A percentile compares a stretch with the other conserved stretches of the same genome.
Conservation (phyloP, 2,113 vertebrate species). For the Pavo muticus region DNA sequence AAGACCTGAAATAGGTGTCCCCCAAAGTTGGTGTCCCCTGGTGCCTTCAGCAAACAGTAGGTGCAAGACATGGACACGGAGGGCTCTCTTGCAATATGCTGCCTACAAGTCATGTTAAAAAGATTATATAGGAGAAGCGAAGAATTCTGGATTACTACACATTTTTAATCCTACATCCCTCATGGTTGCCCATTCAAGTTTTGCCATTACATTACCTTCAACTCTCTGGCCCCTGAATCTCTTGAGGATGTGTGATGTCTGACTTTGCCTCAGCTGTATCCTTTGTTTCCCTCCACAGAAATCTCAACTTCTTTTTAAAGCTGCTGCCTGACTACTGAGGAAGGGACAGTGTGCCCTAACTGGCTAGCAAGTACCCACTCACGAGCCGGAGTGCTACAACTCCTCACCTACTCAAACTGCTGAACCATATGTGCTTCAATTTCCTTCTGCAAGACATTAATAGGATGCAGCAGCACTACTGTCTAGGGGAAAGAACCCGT, state of each 20-base stretch:
- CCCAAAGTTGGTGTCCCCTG: not conserved
- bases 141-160: not conserved
- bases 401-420: not conserved
- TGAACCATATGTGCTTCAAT: not conserved
- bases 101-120: not conserved
- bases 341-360: not conserved
- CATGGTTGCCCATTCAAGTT: not conserved
- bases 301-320: not conserved
- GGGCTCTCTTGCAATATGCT: not conserved
- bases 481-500: not conserved
- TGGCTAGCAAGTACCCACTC: rapidly evolving
- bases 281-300: not conserved
- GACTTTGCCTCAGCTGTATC: not conserved
- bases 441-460: not conserved
- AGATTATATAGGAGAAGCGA: not conserved
- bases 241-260: not conserved
- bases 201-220: not conserved
- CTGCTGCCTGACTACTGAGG: not conserved
- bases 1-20: not conserved
- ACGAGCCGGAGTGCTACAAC: not conserved
- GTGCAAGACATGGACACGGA: not conserved
- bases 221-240: not conserved
- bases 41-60: not conserved
- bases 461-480: not conserved
- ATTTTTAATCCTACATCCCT: not conserved